These are phyloP conservation scores for Bungarus multicinctus DNA, from an alignment of 2,113 vertebrate genomes.

Conservation along the genomic window DNA sequence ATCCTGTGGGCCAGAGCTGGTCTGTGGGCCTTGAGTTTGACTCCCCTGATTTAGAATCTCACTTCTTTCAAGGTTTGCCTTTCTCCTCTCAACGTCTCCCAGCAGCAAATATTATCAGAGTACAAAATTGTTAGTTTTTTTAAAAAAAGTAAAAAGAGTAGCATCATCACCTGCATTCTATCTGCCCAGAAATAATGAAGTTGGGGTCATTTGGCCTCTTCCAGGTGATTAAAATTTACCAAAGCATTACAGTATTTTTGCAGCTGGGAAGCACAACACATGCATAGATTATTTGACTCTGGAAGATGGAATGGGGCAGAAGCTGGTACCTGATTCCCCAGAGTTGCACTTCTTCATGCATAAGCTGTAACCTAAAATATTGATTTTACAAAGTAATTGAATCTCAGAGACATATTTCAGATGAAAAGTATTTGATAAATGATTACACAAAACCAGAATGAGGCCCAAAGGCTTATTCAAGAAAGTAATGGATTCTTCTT, in stretches of 20 bases:
- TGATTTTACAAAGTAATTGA: conserved; percentile 64
- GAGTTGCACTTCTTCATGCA: conserved; percentile 58
- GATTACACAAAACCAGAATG: conserved; percentile 29
- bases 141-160: neutral
- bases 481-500: conserved; percentile 34
- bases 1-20: no score
- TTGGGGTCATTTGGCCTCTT: conserved; percentile 19
- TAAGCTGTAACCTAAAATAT: conserved; percentile 63
- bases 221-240: conserved; percentile 41
- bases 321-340: conserved; percentile 43
- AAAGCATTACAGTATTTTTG: conserved; percentile 41
- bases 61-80: neutral
- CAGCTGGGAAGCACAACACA: conserved; percentile 33
- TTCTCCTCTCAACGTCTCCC: neutral
- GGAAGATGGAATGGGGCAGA: conserved; percentile 21
- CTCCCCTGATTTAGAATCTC: no score
- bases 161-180: neutral
- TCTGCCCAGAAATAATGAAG: conserved; percentile 28
- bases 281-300: conserved; percentile 38
- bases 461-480: neutral
- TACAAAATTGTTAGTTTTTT: neutral
- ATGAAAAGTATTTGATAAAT: conserved; percentile 59
- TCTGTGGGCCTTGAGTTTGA: no score
- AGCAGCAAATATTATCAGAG: neutral
- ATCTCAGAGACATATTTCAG: conserved; percentile 59